These are phyloP conservation scores for Augiades crinisus DNA, from an alignment of 2,888 invertebrate species.

Conservation along the genomic window DNA sequence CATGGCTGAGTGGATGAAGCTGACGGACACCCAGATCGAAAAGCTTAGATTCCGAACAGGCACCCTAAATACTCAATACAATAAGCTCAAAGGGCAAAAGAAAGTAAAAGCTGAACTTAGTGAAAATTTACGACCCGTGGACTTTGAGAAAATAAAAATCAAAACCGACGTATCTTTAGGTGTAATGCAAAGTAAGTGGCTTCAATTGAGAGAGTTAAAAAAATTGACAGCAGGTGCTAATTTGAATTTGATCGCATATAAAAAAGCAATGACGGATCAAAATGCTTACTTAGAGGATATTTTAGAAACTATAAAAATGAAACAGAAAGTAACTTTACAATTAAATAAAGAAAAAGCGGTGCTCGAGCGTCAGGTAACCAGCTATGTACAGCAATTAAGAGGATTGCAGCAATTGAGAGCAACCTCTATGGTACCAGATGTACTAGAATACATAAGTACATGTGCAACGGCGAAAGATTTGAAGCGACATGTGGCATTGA, in stretches of 20 bases:
- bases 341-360: conserved; percentile 62
- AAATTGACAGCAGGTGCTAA: conserved; percentile 82
- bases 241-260: conserved; percentile 76
- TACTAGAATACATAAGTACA: conserved; percentile 80
- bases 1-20: conserved; percentile 83
- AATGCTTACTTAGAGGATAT: too few species aligned
- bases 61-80: conserved; percentile 76
- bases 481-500: conserved; percentile 56
- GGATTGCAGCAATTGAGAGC: conserved; percentile 58
- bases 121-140: too few species aligned
- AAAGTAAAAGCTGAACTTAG: conserved; percentile 80
- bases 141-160: conserved; percentile 83
- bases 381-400: conserved; percentile 53
- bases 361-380: conserved; percentile 61
- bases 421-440: conserved; percentile 76
- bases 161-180: conserved; percentile 77
- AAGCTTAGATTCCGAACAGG: conserved; percentile 81
- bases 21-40: conserved; percentile 76
- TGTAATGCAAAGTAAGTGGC: conserved; percentile 78
- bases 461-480: conserved; percentile 74
- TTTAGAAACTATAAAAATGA: conserved; percentile 71
- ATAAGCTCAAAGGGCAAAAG: conserved; percentile 77
- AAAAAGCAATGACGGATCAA: conserved; percentile 79
- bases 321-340: conserved; percentile 56
- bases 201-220: conserved; percentile 78